Evolutionary conservation across 2,888 invertebrate genomes (phyloP).

Genomic region (Prionchulus punctatus): DNA sequence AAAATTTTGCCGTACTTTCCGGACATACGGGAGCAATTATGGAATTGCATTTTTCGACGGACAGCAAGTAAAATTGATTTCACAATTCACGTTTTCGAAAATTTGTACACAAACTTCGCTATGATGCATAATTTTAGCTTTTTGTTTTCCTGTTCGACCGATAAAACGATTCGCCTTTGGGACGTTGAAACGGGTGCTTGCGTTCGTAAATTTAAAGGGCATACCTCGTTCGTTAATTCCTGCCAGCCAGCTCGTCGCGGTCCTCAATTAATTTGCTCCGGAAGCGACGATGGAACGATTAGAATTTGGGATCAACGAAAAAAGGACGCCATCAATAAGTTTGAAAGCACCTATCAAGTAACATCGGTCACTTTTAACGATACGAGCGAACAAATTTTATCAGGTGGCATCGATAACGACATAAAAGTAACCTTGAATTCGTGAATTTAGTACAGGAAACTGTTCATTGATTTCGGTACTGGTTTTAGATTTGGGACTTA

Average conservation of each 20-base stretch:
- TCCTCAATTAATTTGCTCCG: slow-evolving; percentile 72
- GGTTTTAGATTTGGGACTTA: slow-evolving; percentile 67
- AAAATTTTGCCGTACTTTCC: slow-evolving; percentile 76
- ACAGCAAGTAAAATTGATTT: slow-evolving; percentile 37
- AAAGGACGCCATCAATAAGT: slow-evolving; percentile 51
- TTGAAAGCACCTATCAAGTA: slow-evolving; percentile 43
- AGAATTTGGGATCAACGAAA: slow-evolving; percentile 70
- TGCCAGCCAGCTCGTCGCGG: slow-evolving; percentile 58
- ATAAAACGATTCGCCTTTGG: slow-evolving; percentile 86
- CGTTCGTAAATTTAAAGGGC: slow-evolving; percentile 60
- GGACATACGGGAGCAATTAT: slow-evolving; percentile 89
- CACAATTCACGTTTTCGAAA: too few species aligned
- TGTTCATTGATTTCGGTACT: too few species aligned
- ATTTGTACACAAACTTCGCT: neutral
- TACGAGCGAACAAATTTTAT: slow-evolving; percentile 80
- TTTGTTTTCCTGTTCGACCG: slow-evolving; percentile 69
- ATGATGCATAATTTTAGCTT: neutral
- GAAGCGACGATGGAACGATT: slow-evolving; percentile 82
- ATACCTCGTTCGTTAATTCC: slow-evolving; percentile 46
- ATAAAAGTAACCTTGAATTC: slow-evolving; percentile 48
- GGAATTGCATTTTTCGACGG: slow-evolving; percentile 50
- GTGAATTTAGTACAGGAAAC: neutral
- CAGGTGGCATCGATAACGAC: slow-evolving; percentile 89
- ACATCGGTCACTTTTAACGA: slow-evolving; percentile 84
- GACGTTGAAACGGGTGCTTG: slow-evolving; percentile 73